Evolutionary conservation across 92 coral and sea anemone species (phyloP).

Genomic region (Umimayanthus kanabou): DNA sequence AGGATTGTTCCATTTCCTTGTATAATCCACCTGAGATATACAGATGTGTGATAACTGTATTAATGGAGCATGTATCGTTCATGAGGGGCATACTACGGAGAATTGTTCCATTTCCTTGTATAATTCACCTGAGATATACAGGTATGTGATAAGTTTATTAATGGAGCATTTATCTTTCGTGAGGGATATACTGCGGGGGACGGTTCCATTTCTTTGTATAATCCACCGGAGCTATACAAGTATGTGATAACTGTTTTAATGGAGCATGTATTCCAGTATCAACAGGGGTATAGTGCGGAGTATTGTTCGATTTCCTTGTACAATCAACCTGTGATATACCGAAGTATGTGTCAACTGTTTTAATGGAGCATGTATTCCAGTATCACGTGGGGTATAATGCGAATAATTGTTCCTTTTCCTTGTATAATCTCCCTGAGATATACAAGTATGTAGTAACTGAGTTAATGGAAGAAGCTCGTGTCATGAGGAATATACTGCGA

Average conservation of each 20-base stretch:
- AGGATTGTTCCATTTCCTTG: constrained; percentile 71
- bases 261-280: constrained; percentile 64
- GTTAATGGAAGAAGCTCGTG: too few relatives aligned
- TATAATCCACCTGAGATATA: constrained; percentile 58
- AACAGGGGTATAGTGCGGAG: constrained; percentile 54
- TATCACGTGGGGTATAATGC: constrained; percentile 20
- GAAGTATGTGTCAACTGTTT: constrained; percentile 40
- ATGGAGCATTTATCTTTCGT: constrained; percentile 65
- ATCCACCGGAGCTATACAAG: constrained; percentile 53
- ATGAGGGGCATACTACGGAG: constrained; percentile 57
- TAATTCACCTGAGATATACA: constrained; percentile 56
- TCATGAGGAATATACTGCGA: constrained; percentile 59
- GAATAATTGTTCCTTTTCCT: too few relatives aligned
- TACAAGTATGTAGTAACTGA: too few relatives aligned
- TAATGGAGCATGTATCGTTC: constrained; percentile 69
- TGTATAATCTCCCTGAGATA: too few relatives aligned
- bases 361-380: constrained; percentile 57
- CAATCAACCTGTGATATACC: constrained; percentile 51
- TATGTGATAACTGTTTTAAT: constrained; percentile 52
- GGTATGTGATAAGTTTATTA: constrained; percentile 45
- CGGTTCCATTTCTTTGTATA: constrained; percentile 63
- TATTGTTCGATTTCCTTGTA: constrained; percentile 70
- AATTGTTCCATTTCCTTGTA: constrained; percentile 73
- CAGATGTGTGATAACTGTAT: constrained; percentile 55
- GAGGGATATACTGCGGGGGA: constrained; percentile 64